These are phyloP conservation scores for Nannoperca obscura DNA, from an alignment of 2,797 vertebrate species.

Conservation along the genomic window DNA sequence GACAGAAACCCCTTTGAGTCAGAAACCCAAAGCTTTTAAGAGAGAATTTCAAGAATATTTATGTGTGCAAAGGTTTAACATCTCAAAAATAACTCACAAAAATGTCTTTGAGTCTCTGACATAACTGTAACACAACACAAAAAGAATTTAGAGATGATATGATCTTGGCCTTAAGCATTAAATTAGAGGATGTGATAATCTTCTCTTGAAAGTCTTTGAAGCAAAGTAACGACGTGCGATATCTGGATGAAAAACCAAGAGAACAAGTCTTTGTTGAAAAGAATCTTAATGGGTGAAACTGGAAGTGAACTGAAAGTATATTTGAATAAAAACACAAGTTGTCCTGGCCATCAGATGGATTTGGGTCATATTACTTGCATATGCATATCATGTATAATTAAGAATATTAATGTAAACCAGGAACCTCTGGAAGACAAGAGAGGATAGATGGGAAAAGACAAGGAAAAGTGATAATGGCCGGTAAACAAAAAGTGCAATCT, in stretches of 20 bases:
- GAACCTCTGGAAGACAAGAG: conserved; percentile 3
- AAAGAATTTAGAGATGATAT: not conserved
- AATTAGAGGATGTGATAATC: conserved; percentile 32
- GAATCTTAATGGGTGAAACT: not conserved
- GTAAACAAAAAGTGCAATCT: conserved; percentile 55
- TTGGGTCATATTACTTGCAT: not conserved
- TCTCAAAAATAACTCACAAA: not conserved
- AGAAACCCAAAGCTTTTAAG: conserved; percentile 21
- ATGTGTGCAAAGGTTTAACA: not conserved
- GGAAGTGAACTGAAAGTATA: not conserved
- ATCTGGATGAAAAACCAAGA: conserved; percentile 12
- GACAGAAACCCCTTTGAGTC: conserved; percentile 1
- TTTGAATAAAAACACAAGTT: not conserved
- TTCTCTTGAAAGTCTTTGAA: conserved; percentile 22
- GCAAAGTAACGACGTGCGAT: conserved; percentile 4
- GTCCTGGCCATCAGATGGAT: not conserved
- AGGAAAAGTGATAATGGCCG: conserved; percentile 28
- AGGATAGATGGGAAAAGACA: conserved; percentile 23
- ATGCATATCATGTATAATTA: not conserved
- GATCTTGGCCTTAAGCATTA: conserved; percentile 10
- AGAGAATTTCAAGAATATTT: not conserved
- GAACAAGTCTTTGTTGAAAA: conserved; percentile 2
- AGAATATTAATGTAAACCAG: conserved; percentile 25
- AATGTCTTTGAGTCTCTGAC: not conserved
- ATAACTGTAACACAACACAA: not conserved